A percentile compares a stretch with the other conserved stretches of the same genome.
Conservation (phyloP, 2,113 vertebrate genomes). For the Hemicordylus capensis region DNA sequence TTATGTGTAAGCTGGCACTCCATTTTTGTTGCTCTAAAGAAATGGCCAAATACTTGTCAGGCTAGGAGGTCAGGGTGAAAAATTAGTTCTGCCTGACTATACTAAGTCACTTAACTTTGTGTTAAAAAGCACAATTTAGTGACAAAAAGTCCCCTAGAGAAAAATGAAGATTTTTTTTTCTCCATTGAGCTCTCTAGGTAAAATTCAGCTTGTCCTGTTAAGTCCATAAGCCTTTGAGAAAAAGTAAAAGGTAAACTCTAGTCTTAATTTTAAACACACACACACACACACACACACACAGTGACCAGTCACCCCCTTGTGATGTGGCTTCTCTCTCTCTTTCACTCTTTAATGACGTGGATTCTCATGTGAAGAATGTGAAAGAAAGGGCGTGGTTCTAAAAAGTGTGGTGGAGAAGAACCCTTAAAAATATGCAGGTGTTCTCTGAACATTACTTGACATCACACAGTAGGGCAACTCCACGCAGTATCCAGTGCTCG, state of each 20-base stretch:
- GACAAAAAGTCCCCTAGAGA: background rate
- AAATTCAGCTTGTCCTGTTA: background rate
- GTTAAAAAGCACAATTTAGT: background rate
- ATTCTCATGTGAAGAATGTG: background rate
- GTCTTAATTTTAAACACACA: background rate
- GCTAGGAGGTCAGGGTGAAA: background rate
- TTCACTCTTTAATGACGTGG: background rate
- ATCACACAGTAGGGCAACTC: slow-evolving; percentile 92
- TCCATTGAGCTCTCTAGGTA: background rate
- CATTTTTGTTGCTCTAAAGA: background rate
- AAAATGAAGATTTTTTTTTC: background rate
- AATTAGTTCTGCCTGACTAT: background rate
- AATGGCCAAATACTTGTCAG: background rate
- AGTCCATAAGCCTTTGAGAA: background rate
- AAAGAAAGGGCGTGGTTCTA: background rate
- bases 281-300: background rate
- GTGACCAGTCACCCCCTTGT: background rate
- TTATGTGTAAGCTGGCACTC: background rate
- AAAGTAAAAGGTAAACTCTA: background rate
- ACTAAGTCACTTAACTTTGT: background rate
- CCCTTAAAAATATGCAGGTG: background rate
- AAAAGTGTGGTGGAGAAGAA: background rate
- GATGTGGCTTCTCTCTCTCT: background rate
- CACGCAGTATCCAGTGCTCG: slow-evolving; percentile 92
- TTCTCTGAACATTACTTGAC: slow-evolving; percentile 78